Evolutionary conservation across 2,797 vertebrate species (phyloP).

Genomic region (Sebastiscus tertius): DNA sequence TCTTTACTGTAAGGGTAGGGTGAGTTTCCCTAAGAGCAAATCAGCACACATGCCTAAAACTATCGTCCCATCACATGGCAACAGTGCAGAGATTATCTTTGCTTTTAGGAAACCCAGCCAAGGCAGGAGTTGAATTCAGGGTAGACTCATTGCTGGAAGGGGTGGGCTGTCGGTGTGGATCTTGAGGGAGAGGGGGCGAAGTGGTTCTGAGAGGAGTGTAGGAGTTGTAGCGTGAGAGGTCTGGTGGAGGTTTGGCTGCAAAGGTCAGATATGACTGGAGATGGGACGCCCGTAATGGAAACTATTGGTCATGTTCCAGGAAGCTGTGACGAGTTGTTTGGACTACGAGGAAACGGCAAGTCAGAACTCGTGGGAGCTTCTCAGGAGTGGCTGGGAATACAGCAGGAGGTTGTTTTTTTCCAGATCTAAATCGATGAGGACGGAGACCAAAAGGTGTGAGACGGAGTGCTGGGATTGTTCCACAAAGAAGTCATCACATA

Average conservation of each 20-base stretch:
- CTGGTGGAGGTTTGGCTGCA: constrained; percentile 27
- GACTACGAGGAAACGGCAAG: constrained; percentile 34
- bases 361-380: constrained; percentile 43
- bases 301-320: constrained; percentile 51
- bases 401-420: constrained; percentile 9
- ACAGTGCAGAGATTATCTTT: background rate
- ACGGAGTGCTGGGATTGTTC: constrained; percentile 27
- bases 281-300: constrained; percentile 49
- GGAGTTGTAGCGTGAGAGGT: constrained; percentile 39
- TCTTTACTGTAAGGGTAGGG: background rate
- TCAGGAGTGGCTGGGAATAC: constrained; percentile 39
- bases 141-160: background rate
- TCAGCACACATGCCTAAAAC: background rate
- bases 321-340: constrained; percentile 50
- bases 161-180: background rate
- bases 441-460: constrained; percentile 12
- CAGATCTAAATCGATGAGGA: constrained; percentile 11
- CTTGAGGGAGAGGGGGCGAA: background rate
- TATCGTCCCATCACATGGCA: constrained; percentile 9
- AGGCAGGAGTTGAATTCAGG: constrained; percentile 16
- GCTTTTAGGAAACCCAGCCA: constrained; percentile 30
- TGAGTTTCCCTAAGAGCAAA: constrained; percentile 25
- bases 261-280: constrained; percentile 39
- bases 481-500: constrained; percentile 22
- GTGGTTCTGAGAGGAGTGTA: constrained; percentile 3